These are phyloP conservation scores for Lamprotornis superbus DNA, from an alignment of 2,113 vertebrate genomes.

Conservation along the genomic window DNA sequence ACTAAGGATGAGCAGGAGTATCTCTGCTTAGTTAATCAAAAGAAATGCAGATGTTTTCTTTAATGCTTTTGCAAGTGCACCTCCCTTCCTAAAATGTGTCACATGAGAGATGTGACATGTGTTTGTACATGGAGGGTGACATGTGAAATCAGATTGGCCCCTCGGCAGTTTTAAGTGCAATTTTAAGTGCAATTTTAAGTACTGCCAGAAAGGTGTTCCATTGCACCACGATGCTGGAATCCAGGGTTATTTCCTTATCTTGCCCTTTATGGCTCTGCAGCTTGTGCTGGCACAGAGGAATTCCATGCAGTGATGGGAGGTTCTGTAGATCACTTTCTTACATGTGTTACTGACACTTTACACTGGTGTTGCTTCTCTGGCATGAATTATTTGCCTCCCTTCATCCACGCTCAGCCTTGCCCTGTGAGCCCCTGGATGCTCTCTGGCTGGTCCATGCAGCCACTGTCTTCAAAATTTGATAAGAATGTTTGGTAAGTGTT, in stretches of 20 bases:
- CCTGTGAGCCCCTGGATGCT: neutral
- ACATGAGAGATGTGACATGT: neutral
- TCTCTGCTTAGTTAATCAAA: neutral
- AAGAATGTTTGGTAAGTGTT: neutral
- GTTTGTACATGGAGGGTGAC: neutral
- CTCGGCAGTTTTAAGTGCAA: fast-evolving
- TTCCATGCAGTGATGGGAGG: neutral
- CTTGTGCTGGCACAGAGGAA: neutral
- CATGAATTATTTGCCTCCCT: neutral
- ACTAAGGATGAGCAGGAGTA: neutral
- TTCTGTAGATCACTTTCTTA: neutral
- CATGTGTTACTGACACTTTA: neutral
- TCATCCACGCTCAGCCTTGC: neutral
- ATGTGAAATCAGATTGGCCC: neutral
- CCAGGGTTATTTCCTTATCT: neutral
- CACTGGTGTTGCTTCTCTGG: neutral
- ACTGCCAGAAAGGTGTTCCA: fast-evolving
- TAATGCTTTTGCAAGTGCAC: neutral
- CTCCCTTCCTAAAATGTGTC: neutral
- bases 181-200: no score
- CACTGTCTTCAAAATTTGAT: neutral
- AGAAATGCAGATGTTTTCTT: neutral
- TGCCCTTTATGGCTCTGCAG: neutral
- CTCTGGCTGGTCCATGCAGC: neutral
- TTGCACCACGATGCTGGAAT: neutral